Conservation (phyloP, 1,140 invertebrate species). For the Muscidifurax raptorellus region DNA sequence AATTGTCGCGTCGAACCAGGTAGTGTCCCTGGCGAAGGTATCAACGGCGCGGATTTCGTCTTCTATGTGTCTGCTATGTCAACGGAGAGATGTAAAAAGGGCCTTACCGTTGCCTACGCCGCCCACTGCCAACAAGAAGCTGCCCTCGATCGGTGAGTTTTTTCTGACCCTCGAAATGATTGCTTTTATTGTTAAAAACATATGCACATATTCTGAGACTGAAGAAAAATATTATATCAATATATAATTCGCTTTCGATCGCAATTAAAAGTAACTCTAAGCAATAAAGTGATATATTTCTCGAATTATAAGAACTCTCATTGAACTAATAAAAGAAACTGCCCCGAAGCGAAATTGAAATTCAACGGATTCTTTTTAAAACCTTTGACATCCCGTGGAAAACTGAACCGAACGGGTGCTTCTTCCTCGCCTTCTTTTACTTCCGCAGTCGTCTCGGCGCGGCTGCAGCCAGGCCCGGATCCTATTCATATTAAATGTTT, state of each 20-base stretch:
- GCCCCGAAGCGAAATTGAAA: constrained; percentile 25
- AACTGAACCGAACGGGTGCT: not conserved
- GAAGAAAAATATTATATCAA: not conserved
- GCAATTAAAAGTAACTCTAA: not conserved
- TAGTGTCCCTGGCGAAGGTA: constrained; percentile 80
- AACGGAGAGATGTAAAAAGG: constrained; percentile 92
- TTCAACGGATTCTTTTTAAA: constrained; percentile 17
- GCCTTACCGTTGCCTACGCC: constrained; percentile 96
- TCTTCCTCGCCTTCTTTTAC: not conserved
- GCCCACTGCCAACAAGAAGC: constrained; percentile 99
- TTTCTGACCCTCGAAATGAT: too few species aligned
- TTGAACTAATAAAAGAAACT: constrained; percentile 34
- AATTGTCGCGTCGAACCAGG: constrained; percentile 80
- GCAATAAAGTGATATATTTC: too few species aligned
- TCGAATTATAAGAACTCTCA: constrained; percentile 2
- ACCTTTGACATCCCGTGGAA: constrained; percentile 18
- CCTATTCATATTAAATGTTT: constrained; percentile 42
- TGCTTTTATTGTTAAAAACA: not conserved
- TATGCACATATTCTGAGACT: not conserved
- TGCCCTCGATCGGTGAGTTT: constrained; percentile 87
- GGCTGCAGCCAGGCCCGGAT: not conserved
- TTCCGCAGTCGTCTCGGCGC: not conserved
- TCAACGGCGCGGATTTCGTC: constrained; percentile 94
- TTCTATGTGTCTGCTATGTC: constrained; percentile 97
- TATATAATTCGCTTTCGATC: too few species aligned